Evolutionary conservation across 2,797 vertebrate species (phyloP).

Genomic region (Euphonia xanthogaster): DNA sequence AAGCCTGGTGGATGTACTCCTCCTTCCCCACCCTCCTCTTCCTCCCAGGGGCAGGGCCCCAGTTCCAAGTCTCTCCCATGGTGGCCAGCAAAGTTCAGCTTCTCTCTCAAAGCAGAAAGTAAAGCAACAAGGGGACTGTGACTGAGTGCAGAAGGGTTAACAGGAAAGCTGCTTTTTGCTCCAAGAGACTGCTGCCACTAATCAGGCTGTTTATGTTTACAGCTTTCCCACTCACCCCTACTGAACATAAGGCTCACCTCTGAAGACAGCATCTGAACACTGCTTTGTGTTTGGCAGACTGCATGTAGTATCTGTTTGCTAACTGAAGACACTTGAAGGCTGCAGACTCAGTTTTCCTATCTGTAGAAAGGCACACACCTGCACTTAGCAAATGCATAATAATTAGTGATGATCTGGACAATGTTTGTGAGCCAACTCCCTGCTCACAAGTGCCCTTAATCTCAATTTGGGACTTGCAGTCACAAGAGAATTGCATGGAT

Average conservation of each 20-base stretch:
- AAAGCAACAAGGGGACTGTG: not conserved
- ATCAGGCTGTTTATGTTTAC: slow-evolving; percentile 8
- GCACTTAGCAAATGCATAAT: not conserved
- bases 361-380: not conserved
- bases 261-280: not conserved
- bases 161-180: not conserved
- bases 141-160: not conserved
- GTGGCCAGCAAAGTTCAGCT: not conserved
- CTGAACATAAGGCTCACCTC: not conserved
- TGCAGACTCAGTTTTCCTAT: not conserved
- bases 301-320: not conserved
- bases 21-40: slow-evolving; percentile 14
- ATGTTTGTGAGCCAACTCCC: not conserved
- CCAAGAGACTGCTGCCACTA: slow-evolving; percentile 13
- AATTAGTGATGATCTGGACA: not conserved
- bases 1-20: not conserved
- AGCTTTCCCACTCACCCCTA: not conserved
- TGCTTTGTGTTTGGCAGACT: not conserved
- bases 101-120: not conserved
- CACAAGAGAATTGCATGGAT: slow-evolving; percentile 2
- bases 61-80: not conserved
- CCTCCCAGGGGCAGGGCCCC: not conserved
- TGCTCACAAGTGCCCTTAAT: not conserved
- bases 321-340: not conserved
- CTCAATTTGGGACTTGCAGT: not conserved